Evolutionary conservation across 2,888 invertebrate species (phyloP), one percentile per base, ranked within the genome.

Genomic region (Euclidia mi): DNA sequence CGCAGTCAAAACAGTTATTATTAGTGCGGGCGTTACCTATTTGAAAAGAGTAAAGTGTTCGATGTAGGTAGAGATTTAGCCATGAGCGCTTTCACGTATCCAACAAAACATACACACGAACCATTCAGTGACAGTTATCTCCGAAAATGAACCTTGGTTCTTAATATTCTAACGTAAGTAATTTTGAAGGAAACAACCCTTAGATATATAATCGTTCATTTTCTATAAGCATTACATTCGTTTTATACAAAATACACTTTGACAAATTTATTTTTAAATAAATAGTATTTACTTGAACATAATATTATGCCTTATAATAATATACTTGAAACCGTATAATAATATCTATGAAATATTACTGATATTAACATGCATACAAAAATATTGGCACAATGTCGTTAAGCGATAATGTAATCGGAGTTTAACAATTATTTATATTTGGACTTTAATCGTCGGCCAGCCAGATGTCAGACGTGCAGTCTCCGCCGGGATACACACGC

Each of bases 401-500:
- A 43, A 61, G 59, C 42, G 48, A 52, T 53, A 47, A 15, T 25
- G 15, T 35, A 49, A 43, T 56, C 35, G 42, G 48, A 44, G 29
- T 53, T 25, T 18, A 25, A 44, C 7, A 25, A 50, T 52, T 37
- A 37, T n/a, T n/a, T n/a, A n/a, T n/a, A n/a, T n/a, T n/a, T n/a
- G 37, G 15, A 7, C 18, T 25, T 81, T 89, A 91, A 41, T 95
- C 84, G 62, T 95, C 87, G 9, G 95, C 96, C 52, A 98, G 85
- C 98, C 98, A 98, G 89, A 99, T 99, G 78, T 99, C 99, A 0
- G 99, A 99, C 2, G 98, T 98, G 82, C 99, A 99, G 88, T 99
- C 99, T 18, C 99, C 99, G n/a, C 99, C 99, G 2, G 99, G 99
- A 87, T 99, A 99, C 81, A 97, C 96, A 89, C 62, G 69, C n/a